phyloP scores from a whole-genome alignment of 2,113 vertebrate species.

The Sebastes schlegelii region DNA sequence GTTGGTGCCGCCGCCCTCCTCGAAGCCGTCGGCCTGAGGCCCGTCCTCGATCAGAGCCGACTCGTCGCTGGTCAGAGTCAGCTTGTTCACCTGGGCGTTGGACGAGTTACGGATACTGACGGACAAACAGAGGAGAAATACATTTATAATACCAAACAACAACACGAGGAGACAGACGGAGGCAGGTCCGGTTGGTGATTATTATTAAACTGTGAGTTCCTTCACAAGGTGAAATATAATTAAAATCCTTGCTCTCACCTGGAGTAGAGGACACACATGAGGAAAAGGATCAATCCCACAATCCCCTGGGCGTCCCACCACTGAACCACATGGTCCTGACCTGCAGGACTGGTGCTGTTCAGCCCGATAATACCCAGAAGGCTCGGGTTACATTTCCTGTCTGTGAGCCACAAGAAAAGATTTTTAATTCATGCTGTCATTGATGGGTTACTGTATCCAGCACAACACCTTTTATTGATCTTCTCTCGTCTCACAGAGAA shows the following conservation, averaged over 20 bases:
- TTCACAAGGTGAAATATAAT: background rate
- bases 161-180: background rate
- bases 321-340: conserved; percentile 89
- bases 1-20: conserved; percentile 83
- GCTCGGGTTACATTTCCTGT: conserved; percentile 95
- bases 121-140: conserved; percentile 8
- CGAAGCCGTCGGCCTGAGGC: conserved; percentile 85
- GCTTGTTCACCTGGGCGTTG: conserved; percentile 95
- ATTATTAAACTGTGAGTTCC: background rate
- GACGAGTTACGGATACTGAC: conserved; percentile 94
- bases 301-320: conserved; percentile 99
- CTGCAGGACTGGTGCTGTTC: conserved; percentile 88
- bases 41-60: conserved; percentile 96
- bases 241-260: conserved; percentile 82
- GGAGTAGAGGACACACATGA: conserved; percentile 97
- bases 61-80: conserved; percentile 95
- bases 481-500: no score
- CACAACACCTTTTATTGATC: no score
- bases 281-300: conserved; percentile 94
- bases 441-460: no score
- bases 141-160: background rate
- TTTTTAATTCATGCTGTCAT: background rate
- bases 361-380: conserved; percentile 95
- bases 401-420: conserved; percentile 75
- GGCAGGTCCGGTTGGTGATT: background rate